phyloP scores from a whole-genome alignment of 2,888 invertebrate genomes.

The Tenthredo amoena region DNA sequence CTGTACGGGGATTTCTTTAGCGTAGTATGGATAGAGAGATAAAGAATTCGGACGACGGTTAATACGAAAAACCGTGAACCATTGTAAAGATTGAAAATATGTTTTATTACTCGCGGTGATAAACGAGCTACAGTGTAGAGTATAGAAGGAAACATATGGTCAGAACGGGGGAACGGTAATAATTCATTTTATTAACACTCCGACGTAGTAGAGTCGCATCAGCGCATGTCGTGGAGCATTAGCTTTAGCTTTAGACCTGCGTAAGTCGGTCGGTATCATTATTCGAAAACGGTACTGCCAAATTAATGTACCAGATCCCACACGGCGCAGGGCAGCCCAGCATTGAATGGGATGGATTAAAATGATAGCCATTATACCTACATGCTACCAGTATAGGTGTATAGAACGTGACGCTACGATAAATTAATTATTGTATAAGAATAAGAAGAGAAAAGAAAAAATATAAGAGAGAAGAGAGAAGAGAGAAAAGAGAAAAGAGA shows the following conservation, averaged over 20 bases:
- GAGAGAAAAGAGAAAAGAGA: background rate
- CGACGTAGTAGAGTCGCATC: background rate
- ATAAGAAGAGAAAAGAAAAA: background rate
- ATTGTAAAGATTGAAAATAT: background rate
- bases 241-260: too few species aligned
- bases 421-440: slow-evolving; percentile 39
- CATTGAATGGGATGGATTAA: slow-evolving; percentile 22
- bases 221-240: too few species aligned
- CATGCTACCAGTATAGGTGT: background rate
- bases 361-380: slow-evolving; percentile 24
- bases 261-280: slow-evolving; percentile 31
- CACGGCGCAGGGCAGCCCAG: background rate
- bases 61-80: too few species aligned
- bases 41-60: background rate
- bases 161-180: background rate
- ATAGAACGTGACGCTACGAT: background rate
- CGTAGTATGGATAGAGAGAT: too few species aligned
- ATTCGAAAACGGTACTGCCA: slow-evolving; percentile 42
- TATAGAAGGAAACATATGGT: background rate
- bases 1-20: too few species aligned
- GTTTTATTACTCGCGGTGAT: background rate
- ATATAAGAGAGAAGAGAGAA: background rate
- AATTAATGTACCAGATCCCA: slow-evolving; percentile 43
- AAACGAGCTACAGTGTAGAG: background rate
- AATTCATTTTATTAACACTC: slow-evolving; percentile 42